These are phyloP conservation scores for Dolichotis patagonum DNA, from an alignment of 2,113 vertebrate species.

Conservation along the genomic window DNA sequence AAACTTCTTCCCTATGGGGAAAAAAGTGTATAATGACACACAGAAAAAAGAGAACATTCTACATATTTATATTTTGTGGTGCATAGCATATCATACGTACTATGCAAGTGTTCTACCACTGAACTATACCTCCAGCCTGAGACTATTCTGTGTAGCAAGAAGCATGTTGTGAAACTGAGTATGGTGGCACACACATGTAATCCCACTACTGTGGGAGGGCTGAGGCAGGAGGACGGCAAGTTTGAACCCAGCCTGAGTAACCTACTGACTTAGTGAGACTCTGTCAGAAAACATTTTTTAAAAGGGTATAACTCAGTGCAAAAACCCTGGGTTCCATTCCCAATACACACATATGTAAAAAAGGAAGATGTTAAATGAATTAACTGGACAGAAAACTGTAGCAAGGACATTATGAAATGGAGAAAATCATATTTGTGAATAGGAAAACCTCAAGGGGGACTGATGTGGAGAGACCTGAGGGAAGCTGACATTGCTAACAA, in stretches of 20 bases:
- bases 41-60: background rate
- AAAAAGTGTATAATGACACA: background rate
- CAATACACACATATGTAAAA: background rate
- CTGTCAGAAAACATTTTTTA: background rate
- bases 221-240: background rate
- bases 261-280: background rate
- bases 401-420: background rate
- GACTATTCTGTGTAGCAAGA: background rate
- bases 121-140: background rate
- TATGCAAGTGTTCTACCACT: background rate
- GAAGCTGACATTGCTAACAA: background rate
- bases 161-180: background rate
- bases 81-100: background rate
- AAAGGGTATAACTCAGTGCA: background rate
- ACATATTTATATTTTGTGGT: background rate
- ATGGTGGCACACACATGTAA: background rate
- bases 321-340: background rate
- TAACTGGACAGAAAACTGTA: background rate
- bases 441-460: background rate
- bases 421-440: background rate
- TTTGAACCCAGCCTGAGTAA: background rate
- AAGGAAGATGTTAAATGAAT: background rate
- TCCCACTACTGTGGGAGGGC: background rate
- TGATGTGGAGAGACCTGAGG: rapidly evolving
- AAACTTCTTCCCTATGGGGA: background rate